phyloP scores from a whole-genome alignment of 2,888 invertebrate species.

The Ichneumon xanthorius region DNA sequence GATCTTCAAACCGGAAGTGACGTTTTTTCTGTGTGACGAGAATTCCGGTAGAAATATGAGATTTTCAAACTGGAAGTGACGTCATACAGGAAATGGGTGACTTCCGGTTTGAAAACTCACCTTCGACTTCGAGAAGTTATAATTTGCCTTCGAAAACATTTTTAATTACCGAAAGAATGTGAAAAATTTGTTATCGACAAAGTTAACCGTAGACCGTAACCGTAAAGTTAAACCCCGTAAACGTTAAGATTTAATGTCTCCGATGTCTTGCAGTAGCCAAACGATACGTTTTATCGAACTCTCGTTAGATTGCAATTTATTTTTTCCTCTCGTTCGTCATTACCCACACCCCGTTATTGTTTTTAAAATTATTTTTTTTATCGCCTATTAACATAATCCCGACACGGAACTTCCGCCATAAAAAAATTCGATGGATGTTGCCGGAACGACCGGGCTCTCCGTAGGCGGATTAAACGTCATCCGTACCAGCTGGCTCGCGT shows the following conservation, averaged over 20 bases:
- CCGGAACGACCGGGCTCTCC: background rate
- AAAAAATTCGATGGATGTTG: conserved; percentile 12
- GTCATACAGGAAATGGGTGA: no score
- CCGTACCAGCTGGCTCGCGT: background rate
- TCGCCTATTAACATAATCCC: background rate
- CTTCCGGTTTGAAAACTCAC: no score
- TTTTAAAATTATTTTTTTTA: background rate
- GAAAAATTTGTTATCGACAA: no score
- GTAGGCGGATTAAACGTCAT: conserved; percentile 26
- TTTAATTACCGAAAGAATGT: no score
- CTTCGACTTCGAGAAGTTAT: no score
- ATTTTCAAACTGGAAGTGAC: no score
- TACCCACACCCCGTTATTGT: background rate
- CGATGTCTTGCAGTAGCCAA: background rate
- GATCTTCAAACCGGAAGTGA: no score
- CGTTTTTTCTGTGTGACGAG: background rate
- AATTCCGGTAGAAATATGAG: no score
- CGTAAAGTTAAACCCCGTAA: background rate
- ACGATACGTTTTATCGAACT: background rate
- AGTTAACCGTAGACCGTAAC: no score
- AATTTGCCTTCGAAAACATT: no score
- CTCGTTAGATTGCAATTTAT: background rate
- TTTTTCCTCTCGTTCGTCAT: background rate
- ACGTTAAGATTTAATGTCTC: background rate
- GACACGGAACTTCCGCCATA: background rate